Base-by-base conservation (phyloP, 2,797 vertebrate species). In the Micropoecilia bifurca region DNA sequence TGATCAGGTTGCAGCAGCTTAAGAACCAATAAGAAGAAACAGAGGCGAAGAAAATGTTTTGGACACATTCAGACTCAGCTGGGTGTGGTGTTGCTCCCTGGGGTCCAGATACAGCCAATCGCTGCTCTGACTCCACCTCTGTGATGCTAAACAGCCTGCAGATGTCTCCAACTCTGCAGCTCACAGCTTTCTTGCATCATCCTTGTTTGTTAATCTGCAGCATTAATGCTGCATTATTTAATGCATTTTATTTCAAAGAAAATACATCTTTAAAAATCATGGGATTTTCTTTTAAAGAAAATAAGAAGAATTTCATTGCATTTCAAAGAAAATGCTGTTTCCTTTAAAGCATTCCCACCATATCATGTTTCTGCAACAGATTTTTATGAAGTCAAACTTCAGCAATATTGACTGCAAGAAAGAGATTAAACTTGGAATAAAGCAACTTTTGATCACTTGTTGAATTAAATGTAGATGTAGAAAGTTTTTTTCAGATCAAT, bases 41-140 rank as follows among this genome's bases (percentile, higher is more conserved):
- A 79, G 55, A 47, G 43, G 16, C 63, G 20, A 33, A 80, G 74
- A 83, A 66, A 28, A 33, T 79, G 47, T 28, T 77, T 73, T 82
- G 53, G 36, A 82, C 73, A 30, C 53, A 74, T 77, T 50, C 74
- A 79, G 63, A 79, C 80, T 80, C 75, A 76, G 75, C 85, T 79
- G 91, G 93, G 91, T 87, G 93, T 90, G 90, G 89, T 87, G 90
- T 88, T 80, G 69, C 74, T 93, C 92, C 91, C 91, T 82, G 47
- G 88, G 81, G 88, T 85, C 39, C 0, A 61, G 83, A 84, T 86
- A 86, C 13, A 53, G 79, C 88, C 94, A 92, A 88, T 90, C 6
- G 30, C 1, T 8, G 48, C 2, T 43, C 83, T 76, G 86, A 33
- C 91, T 91, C 91, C 92, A 18, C 94, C 94, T 79, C 83, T 82